phyloP scores from a whole-genome alignment of 2,888 invertebrate genomes.

The Drosophila colorata region DNA sequence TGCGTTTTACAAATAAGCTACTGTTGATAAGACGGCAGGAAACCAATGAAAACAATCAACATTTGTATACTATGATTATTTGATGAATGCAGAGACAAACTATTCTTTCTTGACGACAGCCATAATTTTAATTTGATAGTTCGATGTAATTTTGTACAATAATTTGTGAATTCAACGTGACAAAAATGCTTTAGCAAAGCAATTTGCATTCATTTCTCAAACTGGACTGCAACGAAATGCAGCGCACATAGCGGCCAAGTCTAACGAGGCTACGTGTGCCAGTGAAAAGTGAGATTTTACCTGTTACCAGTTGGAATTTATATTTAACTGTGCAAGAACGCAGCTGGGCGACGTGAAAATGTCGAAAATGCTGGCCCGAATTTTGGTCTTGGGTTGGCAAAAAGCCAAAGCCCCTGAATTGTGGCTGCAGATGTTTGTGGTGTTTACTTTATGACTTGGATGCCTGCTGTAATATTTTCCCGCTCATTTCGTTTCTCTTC shows the following conservation, averaged over 20 bases:
- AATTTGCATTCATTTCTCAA: slow-evolving; percentile 59
- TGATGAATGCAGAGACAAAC: neutral
- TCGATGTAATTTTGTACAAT: slow-evolving; percentile 28
- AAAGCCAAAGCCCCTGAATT: slow-evolving; percentile 37
- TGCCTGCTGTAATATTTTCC: neutral
- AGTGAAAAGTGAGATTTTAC: slow-evolving; percentile 61
- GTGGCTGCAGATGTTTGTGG: slow-evolving; percentile 8
- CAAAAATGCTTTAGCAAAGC: slow-evolving; percentile 55
- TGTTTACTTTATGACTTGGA: slow-evolving; percentile 16
- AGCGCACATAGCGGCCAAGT: slow-evolving; percentile 38
- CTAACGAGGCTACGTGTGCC: slow-evolving; percentile 58
- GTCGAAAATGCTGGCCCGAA: slow-evolving; percentile 10
- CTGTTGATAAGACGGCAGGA: no score
- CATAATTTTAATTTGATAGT: slow-evolving; percentile 5
- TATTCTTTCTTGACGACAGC: neutral
- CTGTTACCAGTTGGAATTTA: slow-evolving; percentile 68
- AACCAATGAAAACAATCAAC: no score
- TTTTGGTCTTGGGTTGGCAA: slow-evolving; percentile 40
- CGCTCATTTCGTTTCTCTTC: neutral
- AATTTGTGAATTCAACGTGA: slow-evolving; percentile 46
- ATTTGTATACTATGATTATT: neutral
- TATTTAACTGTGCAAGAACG: slow-evolving; percentile 57
- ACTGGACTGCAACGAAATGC: slow-evolving; percentile 46
- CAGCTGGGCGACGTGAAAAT: slow-evolving; percentile 8
- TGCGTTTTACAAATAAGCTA: no score